Base-by-base conservation (phyloP, 2,888 invertebrate genomes). In the Blastobasis adustella region DNA sequence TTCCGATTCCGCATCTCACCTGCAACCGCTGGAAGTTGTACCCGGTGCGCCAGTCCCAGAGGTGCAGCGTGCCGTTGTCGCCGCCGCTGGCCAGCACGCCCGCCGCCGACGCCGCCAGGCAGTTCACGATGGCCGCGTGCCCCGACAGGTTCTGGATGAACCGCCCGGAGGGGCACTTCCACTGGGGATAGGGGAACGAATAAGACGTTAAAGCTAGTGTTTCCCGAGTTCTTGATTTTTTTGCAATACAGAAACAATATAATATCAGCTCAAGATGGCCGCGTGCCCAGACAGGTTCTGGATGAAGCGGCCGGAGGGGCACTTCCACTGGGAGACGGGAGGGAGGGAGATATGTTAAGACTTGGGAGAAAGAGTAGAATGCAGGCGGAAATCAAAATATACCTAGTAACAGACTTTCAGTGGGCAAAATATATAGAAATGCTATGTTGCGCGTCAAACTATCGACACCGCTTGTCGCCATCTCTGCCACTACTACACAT, bases 11-110 rank as follows among this genome's bases (percentile, higher is more conserved):
- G 23, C 23, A 23, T n/a, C 42, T 42, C 49, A 91, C 93, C 89
- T 95, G 95, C 55, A 95, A 85, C 54, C 96, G 90, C 83, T 99
- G 99, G 89, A 99, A 99, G 86, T 99, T 99, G 73, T 99, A 99
- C 0, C 99, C 99, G 0, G 98, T 98, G 67, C 96, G 91, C 99
- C 99, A 99, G 78, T 99, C 99, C 99, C 99, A 99, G 69, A 96
- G 95, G 79, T 96, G 94, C 90, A 99, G 91, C 0, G 98, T 97
- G 0, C 99, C 99, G 75, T 99, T 99, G 76, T 99, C 99, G 36
- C 97, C 99, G 4, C 98, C 99, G 5, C 98, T 99, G 3, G 99
- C 98, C 4, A 99, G 85, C 8, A 99, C 99, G 0, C 98, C 97
- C 68, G 98, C 98, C 0, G 94, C 91, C 85, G 99, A 99, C 5